Base-by-base conservation (phyloP, 2,113 vertebrate genomes). In the Cyanoramphus novaezelandiae region DNA sequence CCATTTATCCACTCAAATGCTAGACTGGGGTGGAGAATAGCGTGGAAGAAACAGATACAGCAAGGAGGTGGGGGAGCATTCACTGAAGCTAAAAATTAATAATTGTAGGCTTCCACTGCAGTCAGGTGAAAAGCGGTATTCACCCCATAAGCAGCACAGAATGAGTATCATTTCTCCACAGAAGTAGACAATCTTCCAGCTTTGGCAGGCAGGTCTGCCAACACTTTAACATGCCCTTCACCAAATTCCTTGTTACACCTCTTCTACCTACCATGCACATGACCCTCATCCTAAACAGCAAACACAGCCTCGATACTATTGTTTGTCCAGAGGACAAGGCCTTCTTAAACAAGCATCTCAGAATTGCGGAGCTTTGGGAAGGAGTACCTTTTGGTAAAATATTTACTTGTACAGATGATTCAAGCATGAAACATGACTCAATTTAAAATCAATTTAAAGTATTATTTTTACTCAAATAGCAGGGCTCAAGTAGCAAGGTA, bases 71-170 rank as follows among this genome's bases (percentile, higher is more conserved):
- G 35, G 23, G 35, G 18, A 78, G 8, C 21, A 13, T 29, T 77
- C 43, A 64, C 13, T 49, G n/a, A 72, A 64, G 19, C 21, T 31
- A 53, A 7, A 27, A 64, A 39, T 50, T 24, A 70, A 75, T 52
- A 19, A 64, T 2, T 0, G 0, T 0, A 59, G 16, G 24, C n/a
- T 76, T 60, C 33, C 21, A 69, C 47, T 29, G 68, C 4, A 49
- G 46, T 17, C 28, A 80, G 80, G 0, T 46, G 29, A 6, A 69
- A 50, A 76, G 47, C 19, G 10, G 60, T 7, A 49, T 3, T 76
- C 35, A 43, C 11, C 8, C 21, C 68, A 18, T 9, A 43, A 43
- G 11, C 35, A 72, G 19, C 3, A 55, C 10, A 72, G 52, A 71
- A 60, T 7, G 9, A 63, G 16, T 55, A 67, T 3, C 0, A 4